Base-by-base conservation (phyloP, 1,140 invertebrate genomes). In the Monochamus saltuarius region DNA sequence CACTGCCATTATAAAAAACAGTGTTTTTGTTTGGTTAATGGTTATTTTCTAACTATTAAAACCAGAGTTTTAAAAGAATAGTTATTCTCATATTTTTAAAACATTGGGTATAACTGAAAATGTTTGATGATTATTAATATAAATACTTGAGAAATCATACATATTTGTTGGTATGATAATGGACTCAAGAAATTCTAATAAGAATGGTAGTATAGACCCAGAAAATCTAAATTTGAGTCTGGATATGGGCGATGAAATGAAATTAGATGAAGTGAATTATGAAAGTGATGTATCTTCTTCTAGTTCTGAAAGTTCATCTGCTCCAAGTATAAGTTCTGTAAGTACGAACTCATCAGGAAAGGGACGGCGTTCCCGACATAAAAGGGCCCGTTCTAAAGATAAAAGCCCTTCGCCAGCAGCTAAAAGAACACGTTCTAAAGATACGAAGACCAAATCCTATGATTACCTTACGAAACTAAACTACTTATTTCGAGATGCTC, bases 401-500 rank as follows among this genome's bases (percentile, higher is more conserved):
- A 79, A 78, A 75, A 78, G 78, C 59, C 74, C 83, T 62, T 72
- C 79, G 63, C 75, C 80, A 72, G 80, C 79, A 57, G 69, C 70
- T 7, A 84, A 79, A 68, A 73, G 79, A 19, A 74, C 78, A 0
- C 80, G 79, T 51, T 80, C 80, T 2, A 84, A 83, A 73, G 82
- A 85, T 29, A 78, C 61, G 55, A 77, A 75, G 68, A 74, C 65
- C 77, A 90, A 89, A 74, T 88, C 85, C 19, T 90, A 91, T 71
- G 91, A 94, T 79, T 94, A 94, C 73, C 81, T 87, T 72, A 92
- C 91, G 8, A 91, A 95, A 79, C 78, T 98, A 49, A 97, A 95
- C 80, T 97, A 97, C 76, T 83, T 98, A 50, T 97, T 98, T 76
- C 84, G 94, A 67, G 93, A 97, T 78, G 92, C 95, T 61, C 84